Percentiles rank a stretch among this genome's conserved stretches.
Conservation (phyloP, 2,797 vertebrate species). For the Phalanger gymnotis region DNA sequence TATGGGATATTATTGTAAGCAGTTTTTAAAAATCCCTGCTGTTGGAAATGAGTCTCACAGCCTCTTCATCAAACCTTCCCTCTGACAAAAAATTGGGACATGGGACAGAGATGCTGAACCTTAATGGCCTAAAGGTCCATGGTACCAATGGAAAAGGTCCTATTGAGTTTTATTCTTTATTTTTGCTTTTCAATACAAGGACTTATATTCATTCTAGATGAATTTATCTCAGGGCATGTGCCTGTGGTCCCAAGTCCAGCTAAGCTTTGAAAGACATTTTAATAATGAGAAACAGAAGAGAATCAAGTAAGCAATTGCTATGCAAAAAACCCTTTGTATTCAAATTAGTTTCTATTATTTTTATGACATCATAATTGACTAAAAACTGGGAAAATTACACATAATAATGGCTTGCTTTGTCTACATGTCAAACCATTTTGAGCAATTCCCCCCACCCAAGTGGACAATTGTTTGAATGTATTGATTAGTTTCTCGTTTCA, state of each 20-base stretch:
- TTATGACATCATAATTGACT: not conserved
- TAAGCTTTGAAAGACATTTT: not conserved
- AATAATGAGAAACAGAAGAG: not conserved
- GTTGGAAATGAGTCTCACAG: not conserved
- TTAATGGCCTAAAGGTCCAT: not conserved
- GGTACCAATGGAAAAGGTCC: not conserved
- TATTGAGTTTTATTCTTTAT: not conserved
- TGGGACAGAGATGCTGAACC: not conserved
- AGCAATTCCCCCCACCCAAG: not conserved
- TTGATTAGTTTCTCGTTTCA: not conserved
- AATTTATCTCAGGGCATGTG: not conserved
- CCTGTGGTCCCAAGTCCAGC: not conserved
- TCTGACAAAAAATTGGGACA: not conserved
- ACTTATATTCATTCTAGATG: not conserved
- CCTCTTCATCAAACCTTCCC: not conserved
- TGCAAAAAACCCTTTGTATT: not conserved
- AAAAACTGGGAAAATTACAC: not conserved
- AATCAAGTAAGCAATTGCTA: not conserved
- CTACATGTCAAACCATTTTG: not conserved
- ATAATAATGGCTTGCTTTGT: not conserved
- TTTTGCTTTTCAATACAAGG: not conserved
- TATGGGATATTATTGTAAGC: not conserved
- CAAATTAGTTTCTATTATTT: not conserved
- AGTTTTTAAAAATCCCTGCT: not conserved
- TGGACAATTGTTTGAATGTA: not conserved